Evolutionary conservation across 1,140 invertebrate species (phyloP).

Genomic region (Eupeodes corollae): DNA sequence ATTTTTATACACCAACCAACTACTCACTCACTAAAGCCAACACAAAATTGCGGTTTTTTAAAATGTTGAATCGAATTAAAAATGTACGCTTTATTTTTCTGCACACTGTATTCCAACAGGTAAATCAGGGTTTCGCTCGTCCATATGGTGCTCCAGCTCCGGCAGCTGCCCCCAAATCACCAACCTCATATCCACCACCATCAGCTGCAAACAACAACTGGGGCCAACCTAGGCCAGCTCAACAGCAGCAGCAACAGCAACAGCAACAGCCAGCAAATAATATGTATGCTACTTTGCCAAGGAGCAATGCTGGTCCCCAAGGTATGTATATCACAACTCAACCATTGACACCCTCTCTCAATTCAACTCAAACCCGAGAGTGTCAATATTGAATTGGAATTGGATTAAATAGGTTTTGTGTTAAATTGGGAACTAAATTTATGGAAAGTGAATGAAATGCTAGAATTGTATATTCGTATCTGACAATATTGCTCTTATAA

Average conservation of each 20-base stretch:
- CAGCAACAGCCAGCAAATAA: conserved; percentile 17
- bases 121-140: conserved; percentile 31
- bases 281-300: conserved; percentile 31
- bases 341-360: too few relatives aligned
- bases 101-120: conserved; percentile 9
- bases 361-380: too few relatives aligned
- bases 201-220: conserved; percentile 4
- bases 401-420: too few relatives aligned
- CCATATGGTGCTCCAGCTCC: conserved; percentile 27
- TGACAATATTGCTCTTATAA: too few relatives aligned
- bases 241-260: conserved; percentile 17
- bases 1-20: not conserved
- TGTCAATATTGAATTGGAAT: too few relatives aligned
- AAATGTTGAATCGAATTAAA: too few relatives aligned
- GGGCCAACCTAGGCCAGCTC: conserved; percentile 9
- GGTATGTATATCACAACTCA: conserved; percentile 20
- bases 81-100: not conserved
- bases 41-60: too few relatives aligned
- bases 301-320: conserved; percentile 31
- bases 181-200: conserved; percentile 28
- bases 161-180: conserved; percentile 29
- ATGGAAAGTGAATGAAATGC: too few relatives aligned
- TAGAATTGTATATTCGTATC: too few relatives aligned
- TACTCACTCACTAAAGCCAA: not conserved
- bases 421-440: too few relatives aligned